These are phyloP conservation scores for Homarus gammarus DNA, from an alignment of 2,888 invertebrate species.

Conservation along the genomic window DNA sequence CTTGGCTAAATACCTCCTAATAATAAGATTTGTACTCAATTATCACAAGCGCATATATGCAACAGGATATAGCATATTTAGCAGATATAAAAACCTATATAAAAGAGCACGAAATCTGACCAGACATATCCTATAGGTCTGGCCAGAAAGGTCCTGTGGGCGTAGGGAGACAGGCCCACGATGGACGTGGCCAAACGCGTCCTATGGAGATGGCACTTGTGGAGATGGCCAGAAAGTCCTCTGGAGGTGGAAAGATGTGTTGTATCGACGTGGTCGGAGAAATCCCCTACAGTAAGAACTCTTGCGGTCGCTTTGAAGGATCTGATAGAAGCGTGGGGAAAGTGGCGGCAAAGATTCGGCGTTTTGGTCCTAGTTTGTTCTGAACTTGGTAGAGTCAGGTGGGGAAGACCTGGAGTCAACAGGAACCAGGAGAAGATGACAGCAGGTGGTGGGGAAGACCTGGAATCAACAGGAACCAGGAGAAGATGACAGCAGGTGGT, in stretches of 20 bases:
- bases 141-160: neutral
- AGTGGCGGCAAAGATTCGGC: neutral
- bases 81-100: neutral
- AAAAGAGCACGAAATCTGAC: neutral
- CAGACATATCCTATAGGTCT: neutral
- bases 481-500: no score
- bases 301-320: neutral
- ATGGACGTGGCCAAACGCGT: neutral
- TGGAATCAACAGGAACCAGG: no score
- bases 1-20: conserved; percentile 26
- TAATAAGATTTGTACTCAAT: conserved; percentile 52
- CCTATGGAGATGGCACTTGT: neutral
- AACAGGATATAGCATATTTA: conserved; percentile 36
- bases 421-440: no score
- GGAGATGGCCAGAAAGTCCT: neutral
- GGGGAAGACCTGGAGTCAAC: neutral
- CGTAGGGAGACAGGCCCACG: neutral
- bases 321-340: neutral
- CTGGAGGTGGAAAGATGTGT: neutral
- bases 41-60: conserved; percentile 58
- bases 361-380: no score
- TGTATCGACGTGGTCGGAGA: neutral
- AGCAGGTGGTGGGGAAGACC: no score
- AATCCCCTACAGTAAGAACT: neutral
- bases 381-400: no score